These are phyloP conservation scores for Aptenodytes forsteri DNA, from an alignment of 2,113 vertebrate species.

Conservation along the genomic window DNA sequence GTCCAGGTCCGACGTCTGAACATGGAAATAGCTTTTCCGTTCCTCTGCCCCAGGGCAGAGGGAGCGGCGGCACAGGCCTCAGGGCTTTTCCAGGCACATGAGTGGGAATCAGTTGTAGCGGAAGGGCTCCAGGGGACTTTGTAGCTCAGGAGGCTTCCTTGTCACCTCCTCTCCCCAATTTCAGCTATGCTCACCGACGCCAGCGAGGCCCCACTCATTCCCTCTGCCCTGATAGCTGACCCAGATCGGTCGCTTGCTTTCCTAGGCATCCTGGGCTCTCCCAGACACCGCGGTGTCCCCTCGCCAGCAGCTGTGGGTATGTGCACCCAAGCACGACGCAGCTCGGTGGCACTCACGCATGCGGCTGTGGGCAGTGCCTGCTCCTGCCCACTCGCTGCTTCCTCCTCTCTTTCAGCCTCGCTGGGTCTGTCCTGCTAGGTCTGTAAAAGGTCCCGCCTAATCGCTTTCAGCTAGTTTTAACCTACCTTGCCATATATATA, in stretches of 20 bases:
- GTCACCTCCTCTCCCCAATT: background rate
- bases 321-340: background rate
- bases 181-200: background rate
- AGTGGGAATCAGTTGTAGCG: background rate
- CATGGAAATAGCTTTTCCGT: background rate
- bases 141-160: background rate
- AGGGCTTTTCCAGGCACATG: background rate
- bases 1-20: background rate
- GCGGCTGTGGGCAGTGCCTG: background rate
- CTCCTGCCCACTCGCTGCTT: background rate
- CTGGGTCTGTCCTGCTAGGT: background rate
- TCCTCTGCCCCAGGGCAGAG: background rate
- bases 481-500: background rate
- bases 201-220: fast-evolving
- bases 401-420: background rate
- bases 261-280: background rate
- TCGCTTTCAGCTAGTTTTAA: background rate
- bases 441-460: background rate
- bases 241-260: background rate
- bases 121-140: background rate
- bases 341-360: background rate
- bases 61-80: fast-evolving
- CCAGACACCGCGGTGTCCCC: fast-evolving
- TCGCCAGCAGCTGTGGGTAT: fast-evolving
- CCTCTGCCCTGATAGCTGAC: background rate